Conservation (phyloP, 2,888 invertebrate genomes). For the Tachystola acroxantha region DNA sequence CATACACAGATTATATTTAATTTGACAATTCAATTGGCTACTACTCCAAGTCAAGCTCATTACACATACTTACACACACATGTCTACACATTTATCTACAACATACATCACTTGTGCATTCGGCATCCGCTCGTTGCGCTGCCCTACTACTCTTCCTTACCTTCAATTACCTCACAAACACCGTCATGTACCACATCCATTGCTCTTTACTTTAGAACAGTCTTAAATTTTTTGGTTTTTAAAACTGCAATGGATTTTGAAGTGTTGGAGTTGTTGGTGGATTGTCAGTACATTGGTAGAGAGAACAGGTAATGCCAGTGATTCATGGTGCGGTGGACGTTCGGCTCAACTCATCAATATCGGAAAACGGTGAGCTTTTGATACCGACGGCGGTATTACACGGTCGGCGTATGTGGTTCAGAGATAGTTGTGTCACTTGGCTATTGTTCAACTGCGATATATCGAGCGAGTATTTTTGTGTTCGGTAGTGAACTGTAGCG, state of each 20-base stretch:
- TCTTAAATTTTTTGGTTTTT: background rate
- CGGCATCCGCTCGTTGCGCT: constrained; percentile 34
- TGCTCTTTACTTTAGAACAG: constrained; percentile 10
- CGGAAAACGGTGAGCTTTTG: constrained; percentile 45
- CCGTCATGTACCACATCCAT: constrained; percentile 14
- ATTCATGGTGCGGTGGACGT: constrained; percentile 46
- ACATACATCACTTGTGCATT: constrained; percentile 33
- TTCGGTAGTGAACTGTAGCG: background rate
- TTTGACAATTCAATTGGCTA: no score
- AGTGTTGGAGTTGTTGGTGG: background rate
- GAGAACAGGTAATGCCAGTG: constrained; percentile 49
- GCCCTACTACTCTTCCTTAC: constrained; percentile 25
- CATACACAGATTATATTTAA: no score
- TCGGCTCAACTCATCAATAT: constrained; percentile 56
- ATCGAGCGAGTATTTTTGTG: background rate
- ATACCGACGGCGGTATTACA: constrained; percentile 24
- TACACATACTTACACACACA: constrained; percentile 41
- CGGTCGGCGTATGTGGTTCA: constrained; percentile 1
- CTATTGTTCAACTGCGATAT: background rate
- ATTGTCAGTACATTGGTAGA: constrained; percentile 11
- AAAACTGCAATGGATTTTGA: constrained; percentile 9
- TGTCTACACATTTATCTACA: constrained; percentile 20
- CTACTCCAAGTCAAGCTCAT: no score
- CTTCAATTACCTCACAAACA: constrained; percentile 7
- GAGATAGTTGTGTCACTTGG: background rate